A percentile compares a stretch with the other conserved stretches of the same genome.
Evolutionary conservation across 2,888 invertebrate species (phyloP).

Genomic region (Brachylomia viminalis): DNA sequence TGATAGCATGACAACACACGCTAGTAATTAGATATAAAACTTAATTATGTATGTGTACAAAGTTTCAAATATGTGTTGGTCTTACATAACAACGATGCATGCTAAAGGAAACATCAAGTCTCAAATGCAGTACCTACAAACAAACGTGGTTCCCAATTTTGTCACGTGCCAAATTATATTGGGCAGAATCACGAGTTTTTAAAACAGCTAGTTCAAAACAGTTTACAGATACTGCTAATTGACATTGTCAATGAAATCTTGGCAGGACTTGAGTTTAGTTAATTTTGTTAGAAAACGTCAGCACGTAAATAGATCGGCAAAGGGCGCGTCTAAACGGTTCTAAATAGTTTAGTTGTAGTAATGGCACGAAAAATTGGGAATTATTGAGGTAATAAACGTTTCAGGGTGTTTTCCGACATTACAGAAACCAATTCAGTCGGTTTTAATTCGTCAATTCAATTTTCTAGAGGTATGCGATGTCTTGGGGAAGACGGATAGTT

Average conservation of each 20-base stretch:
- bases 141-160: constrained; percentile 11
- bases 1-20: background rate
- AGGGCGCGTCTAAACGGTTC: constrained; percentile 44
- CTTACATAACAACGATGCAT: background rate
- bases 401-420: background rate
- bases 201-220: constrained; percentile 6
- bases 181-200: background rate
- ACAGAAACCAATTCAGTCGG: background rate
- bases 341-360: constrained; percentile 25
- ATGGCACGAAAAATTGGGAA: background rate
- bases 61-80: background rate
- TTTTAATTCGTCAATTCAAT: constrained; percentile 5
- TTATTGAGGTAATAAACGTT: constrained; percentile 15
- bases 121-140: background rate
- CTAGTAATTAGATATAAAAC: background rate
- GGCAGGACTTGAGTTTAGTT: constrained; percentile 26
- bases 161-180: constrained; percentile 13
- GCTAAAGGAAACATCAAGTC: background rate
- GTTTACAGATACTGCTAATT: constrained; percentile 36
- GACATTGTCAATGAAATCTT: constrained; percentile 53
- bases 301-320: constrained; percentile 39
- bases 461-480: background rate
- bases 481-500: background rate
- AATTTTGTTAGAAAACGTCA: constrained; percentile 32
- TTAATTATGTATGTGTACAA: background rate